These are phyloP conservation scores for Zelleria hepariella DNA, from an alignment of 2,888 invertebrate genomes.

Conservation along the genomic window DNA sequence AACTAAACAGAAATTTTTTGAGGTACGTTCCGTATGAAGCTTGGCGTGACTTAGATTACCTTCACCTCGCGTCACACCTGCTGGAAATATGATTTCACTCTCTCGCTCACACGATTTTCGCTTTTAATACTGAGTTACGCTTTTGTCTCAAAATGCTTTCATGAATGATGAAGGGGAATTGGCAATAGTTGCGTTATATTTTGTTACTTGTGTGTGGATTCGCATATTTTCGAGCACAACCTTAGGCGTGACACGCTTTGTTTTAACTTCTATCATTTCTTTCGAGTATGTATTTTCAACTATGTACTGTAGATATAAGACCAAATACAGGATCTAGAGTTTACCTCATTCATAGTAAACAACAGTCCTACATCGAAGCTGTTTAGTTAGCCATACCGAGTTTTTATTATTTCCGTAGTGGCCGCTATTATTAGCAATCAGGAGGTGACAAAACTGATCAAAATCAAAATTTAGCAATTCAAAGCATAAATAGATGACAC, in stretches of 20 bases:
- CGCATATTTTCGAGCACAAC: slow-evolving; percentile 27
- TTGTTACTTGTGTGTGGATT: slow-evolving; percentile 27
- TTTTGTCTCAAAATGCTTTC: slow-evolving; percentile 41
- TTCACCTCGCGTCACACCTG: slow-evolving; percentile 29
- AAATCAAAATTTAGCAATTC: not conserved
- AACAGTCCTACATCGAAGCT: not conserved
- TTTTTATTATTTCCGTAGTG: not conserved
- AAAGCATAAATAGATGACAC: not conserved
- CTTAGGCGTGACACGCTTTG: slow-evolving; percentile 28
- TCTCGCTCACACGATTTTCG: slow-evolving; percentile 43
- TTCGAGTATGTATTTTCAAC: not conserved
- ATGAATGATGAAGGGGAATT: slow-evolving; percentile 7
- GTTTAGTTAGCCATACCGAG: not conserved
- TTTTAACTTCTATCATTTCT: slow-evolving; percentile 10
- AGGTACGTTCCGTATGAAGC: slow-evolving; percentile 46
- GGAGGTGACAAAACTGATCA: not conserved
- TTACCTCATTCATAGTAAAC: not conserved
- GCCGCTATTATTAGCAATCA: not conserved
- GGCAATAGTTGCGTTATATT: slow-evolving; percentile 3
- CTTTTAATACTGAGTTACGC: slow-evolving; percentile 45
- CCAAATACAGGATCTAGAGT: slow-evolving; percentile 6
- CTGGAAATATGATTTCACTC: slow-evolving; percentile 22
- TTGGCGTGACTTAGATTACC: slow-evolving; percentile 1
- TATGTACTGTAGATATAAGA: slow-evolving; percentile 3
- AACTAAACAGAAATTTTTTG: slow-evolving; percentile 60